These are phyloP conservation scores for Contarinia nasturtii DNA, from an alignment of 1,140 invertebrate species.

Conservation along the genomic window DNA sequence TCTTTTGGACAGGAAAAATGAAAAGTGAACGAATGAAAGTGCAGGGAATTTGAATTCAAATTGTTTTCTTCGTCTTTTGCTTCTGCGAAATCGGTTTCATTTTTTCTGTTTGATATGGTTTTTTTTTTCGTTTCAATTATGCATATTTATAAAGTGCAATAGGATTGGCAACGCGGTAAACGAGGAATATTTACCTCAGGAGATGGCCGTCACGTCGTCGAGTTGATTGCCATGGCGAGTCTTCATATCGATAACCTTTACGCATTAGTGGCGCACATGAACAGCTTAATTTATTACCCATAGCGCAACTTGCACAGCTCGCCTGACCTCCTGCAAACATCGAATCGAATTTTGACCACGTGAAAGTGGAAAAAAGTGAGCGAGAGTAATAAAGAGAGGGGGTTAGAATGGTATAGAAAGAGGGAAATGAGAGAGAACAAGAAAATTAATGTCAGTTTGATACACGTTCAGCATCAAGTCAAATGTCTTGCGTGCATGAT, in stretches of 20 bases:
- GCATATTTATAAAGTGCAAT: neutral
- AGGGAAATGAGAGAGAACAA: neutral
- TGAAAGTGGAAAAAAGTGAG: no score
- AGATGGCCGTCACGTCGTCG: conserved; percentile 75
- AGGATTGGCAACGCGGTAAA: neutral
- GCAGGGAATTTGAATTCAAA: no score
- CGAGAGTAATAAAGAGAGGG: no score
- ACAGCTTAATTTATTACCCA: conserved; percentile 91
- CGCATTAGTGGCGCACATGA: conserved; percentile 83
- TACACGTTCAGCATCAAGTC: neutral
- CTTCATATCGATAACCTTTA: conserved; percentile 86
- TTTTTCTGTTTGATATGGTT: neutral
- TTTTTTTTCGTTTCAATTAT: neutral
- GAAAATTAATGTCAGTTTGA: neutral
- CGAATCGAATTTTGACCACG: neutral
- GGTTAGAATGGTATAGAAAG: no score
- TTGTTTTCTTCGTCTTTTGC: no score
- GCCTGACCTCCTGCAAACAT: conserved; percentile 13
- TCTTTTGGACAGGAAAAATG: no score
- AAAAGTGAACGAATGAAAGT: no score
- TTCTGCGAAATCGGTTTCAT: no score
- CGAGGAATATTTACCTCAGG: conserved; percentile 45
- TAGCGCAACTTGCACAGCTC: conserved; percentile 32
- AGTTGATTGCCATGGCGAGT: conserved; percentile 77
- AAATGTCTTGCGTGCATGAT: no score